phyloP scores from a whole-genome alignment of 1,140 invertebrate species.

The Copidosoma floridanum region DNA sequence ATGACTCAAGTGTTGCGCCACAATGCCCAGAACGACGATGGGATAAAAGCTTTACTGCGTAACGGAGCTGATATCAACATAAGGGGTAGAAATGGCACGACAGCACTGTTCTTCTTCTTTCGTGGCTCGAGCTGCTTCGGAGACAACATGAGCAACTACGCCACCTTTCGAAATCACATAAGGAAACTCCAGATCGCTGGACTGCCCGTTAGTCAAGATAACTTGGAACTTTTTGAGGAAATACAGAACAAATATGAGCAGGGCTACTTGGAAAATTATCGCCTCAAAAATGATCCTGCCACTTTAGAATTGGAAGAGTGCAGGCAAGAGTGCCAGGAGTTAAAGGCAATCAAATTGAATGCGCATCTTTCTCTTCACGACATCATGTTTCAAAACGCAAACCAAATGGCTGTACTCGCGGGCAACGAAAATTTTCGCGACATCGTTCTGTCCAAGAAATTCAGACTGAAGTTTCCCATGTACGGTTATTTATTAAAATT shows the following conservation, averaged over 20 bases:
- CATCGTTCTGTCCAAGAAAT: neutral
- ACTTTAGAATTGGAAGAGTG: no score
- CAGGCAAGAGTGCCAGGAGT: neutral
- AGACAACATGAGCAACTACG: no score
- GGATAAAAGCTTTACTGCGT: neutral
- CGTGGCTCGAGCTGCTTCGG: neutral
- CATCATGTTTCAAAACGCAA: neutral
- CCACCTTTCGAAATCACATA: no score
- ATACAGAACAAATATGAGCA: no score
- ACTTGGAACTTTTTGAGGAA: neutral
- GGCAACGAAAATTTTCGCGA: neutral
- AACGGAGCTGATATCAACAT: neutral
- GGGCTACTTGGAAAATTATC: no score
- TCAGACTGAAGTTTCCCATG: neutral
- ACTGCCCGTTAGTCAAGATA: neutral
- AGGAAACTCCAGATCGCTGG: no score
- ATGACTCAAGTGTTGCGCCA: no score
- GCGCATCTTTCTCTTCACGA: neutral
- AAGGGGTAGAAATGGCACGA: no score
- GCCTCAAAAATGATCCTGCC: no score
- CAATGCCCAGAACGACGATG: neutral
- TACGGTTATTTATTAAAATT: neutral
- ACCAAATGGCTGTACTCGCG: neutral
- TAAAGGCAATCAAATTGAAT: no score
- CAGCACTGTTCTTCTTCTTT: no score